phyloP scores from a whole-genome alignment of 2,113 vertebrate species.

The Brachionichthys hirsutus region DNA sequence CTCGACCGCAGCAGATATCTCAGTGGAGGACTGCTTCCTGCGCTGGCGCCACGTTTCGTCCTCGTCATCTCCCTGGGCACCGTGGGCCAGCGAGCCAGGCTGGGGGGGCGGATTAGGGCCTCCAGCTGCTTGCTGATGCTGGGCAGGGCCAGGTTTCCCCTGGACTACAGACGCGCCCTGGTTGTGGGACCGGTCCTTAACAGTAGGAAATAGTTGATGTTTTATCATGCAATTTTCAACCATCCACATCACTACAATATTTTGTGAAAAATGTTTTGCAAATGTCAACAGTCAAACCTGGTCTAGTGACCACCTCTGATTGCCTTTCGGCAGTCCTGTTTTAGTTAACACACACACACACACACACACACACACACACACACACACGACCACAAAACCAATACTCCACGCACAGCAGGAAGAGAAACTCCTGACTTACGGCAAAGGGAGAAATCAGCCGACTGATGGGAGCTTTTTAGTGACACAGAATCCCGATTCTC shows the following conservation, averaged over 20 bases:
- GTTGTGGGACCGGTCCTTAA: constrained; percentile 68
- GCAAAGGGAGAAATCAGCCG: no score
- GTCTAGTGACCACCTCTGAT: no score
- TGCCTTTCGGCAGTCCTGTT: no score
- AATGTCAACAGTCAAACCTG: constrained; percentile 15
- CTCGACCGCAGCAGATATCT: constrained; percentile 90
- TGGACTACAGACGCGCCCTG: constrained; percentile 48
- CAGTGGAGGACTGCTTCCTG: constrained; percentile 87
- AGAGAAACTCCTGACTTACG: no score
- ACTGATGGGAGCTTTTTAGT: no score
- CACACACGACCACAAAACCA: no score
- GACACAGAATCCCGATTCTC: no score
- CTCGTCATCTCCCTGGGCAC: constrained; percentile 82
- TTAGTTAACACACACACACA: no score
- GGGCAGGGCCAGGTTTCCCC: constrained; percentile 50
- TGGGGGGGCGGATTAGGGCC: constrained; percentile 60
- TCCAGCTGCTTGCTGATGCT: constrained; percentile 60
- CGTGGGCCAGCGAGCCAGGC: constrained; percentile 54
- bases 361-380: no score
- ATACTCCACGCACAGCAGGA: no score
- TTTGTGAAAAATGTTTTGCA: constrained; percentile 2
- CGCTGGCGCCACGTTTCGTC: constrained; percentile 93
- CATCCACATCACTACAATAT: not conserved
- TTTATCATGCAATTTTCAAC: constrained; percentile 1
- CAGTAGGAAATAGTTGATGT: not conserved